A percentile compares a stretch with the other conserved stretches of the same genome.
Conservation (phyloP, 2,888 invertebrate species). For the Azorinus chamasolen region DNA sequence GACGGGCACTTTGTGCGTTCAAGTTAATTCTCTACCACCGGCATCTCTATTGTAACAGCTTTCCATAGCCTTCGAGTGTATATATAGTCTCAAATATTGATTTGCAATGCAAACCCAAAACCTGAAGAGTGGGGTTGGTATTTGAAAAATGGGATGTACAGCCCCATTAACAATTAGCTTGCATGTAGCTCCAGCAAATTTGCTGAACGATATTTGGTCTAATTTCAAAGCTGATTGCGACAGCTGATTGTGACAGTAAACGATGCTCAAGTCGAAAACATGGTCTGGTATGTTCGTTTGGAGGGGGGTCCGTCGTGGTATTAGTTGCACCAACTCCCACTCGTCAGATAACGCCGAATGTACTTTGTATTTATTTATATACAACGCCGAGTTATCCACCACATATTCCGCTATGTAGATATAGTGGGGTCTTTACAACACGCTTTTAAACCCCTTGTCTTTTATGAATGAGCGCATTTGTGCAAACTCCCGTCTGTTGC, state of each 20-base stretch:
- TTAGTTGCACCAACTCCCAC: constrained; percentile 8
- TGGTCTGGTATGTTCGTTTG: constrained; percentile 12
- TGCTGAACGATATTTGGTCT: constrained; percentile 61
- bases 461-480: no score
- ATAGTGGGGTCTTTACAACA: no score
- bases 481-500: no score
- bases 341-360: no score
- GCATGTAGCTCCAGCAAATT: constrained; percentile 63
- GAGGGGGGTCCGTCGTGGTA: background rate
- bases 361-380: no score
- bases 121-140: constrained; percentile 64
- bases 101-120: constrained; percentile 18
- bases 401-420: no score
- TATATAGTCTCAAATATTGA: constrained; percentile 55
- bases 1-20: constrained; percentile 21
- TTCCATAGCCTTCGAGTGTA: constrained; percentile 57
- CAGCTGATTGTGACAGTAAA: no score
- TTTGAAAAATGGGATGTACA: constrained; percentile 20
- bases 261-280: constrained; percentile 8
- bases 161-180: constrained; percentile 35
- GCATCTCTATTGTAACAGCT: constrained; percentile 59
- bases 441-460: no score
- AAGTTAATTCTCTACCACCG: constrained; percentile 52
- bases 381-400: no score
- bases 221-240: constrained; percentile 61